These are phyloP conservation scores for Tyrophagus putrescentiae DNA, from an alignment of 1,140 invertebrate genomes.

Conservation along the genomic window DNA sequence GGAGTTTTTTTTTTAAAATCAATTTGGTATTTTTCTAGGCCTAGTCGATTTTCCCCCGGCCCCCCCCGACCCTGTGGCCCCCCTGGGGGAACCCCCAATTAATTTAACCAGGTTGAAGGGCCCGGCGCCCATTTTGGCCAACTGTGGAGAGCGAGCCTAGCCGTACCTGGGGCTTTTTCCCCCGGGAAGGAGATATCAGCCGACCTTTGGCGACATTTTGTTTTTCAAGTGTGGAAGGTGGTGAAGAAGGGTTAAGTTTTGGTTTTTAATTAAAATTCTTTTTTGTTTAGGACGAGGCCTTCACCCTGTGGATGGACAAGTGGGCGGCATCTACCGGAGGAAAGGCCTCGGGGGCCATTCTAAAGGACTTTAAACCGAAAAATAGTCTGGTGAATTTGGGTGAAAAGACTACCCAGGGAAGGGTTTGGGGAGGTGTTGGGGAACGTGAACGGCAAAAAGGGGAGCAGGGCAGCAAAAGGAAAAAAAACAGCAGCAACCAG, in stretches of 20 bases:
- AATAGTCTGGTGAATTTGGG: slow-evolving; percentile 47
- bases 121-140: slow-evolving; percentile 41
- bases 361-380: slow-evolving; percentile 38
- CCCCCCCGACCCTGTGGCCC: slow-evolving; percentile 36
- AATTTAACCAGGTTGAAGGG: slow-evolving; percentile 46
- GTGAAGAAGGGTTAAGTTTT: neutral
- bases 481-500: too few species aligned
- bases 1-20: too few species aligned
- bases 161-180: slow-evolving; percentile 50
- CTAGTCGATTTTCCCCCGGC: slow-evolving; percentile 43
- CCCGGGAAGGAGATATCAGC: slow-evolving; percentile 48
- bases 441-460: too few species aligned
- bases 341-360: slow-evolving; percentile 37
- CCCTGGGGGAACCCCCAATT: slow-evolving; percentile 38
- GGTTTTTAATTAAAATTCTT: too few species aligned
- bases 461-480: too few species aligned
- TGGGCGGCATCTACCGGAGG: slow-evolving; percentile 41
- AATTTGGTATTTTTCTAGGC: slow-evolving; percentile 35
- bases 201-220: slow-evolving; percentile 46
- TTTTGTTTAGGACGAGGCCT: slow-evolving; percentile 49
- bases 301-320: slow-evolving; percentile 42
- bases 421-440: slow-evolving; percentile 33
- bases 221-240: slow-evolving; percentile 44
- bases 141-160: slow-evolving; percentile 40
- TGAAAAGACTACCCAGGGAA: slow-evolving; percentile 44